These are phyloP conservation scores for Kryptopterus vitreolus DNA, from an alignment of 2,797 vertebrate genomes.

Conservation along the genomic window DNA sequence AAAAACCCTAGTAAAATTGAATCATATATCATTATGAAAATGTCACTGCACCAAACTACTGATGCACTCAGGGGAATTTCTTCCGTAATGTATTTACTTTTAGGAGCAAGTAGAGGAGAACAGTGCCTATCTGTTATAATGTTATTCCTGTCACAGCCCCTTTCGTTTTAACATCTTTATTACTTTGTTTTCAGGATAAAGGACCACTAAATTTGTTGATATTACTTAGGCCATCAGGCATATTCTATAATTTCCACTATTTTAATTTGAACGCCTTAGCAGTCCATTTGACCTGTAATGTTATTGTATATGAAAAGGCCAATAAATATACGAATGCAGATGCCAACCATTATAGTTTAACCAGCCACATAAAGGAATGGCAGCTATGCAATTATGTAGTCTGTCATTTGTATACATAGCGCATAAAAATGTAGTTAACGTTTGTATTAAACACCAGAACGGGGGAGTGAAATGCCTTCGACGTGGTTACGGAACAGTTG, in stretches of 20 bases:
- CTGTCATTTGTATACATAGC: neutral
- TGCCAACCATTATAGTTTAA: neutral
- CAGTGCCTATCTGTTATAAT: neutral
- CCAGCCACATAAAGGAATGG: neutral
- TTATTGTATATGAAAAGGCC: neutral
- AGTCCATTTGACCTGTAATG: neutral
- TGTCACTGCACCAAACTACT: conserved; percentile 29
- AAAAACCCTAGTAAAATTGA: conserved; percentile 22
- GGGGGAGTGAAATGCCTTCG: neutral
- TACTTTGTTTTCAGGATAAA: neutral
- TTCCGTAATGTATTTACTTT: conserved; percentile 8
- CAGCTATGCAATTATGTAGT: neutral
- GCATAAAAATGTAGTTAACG: neutral
- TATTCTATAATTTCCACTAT: neutral
- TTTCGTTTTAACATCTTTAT: neutral
- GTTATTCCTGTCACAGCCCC: neutral
- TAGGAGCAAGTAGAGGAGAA: neutral
- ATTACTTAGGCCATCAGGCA: neutral
- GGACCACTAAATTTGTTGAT: neutral
- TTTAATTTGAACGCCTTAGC: neutral
- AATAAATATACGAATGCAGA: neutral
- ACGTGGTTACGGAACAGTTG: neutral
- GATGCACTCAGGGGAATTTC: conserved; percentile 15
- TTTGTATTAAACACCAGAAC: neutral
- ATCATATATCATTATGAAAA: conserved; percentile 40